Evolutionary conservation across 2,113 vertebrate genomes (phyloP).

Genomic region (Boulengerochromis microlepis): DNA sequence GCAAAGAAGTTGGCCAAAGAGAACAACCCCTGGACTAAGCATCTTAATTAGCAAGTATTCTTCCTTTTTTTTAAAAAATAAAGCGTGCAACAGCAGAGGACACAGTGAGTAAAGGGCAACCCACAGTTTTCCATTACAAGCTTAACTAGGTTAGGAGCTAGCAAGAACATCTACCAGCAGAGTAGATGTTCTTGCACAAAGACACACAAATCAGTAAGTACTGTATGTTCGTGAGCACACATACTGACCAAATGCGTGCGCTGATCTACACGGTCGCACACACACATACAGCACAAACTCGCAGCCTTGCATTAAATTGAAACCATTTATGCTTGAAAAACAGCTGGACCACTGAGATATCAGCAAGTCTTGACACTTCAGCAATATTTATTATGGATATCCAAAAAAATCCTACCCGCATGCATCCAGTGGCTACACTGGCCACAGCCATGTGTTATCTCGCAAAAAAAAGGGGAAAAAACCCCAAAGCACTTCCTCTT

Average conservation of each 20-base stretch:
- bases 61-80: not conserved
- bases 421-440: not conserved
- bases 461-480: not conserved
- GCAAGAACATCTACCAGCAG: constrained; percentile 21
- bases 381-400: constrained; percentile 10
- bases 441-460: not conserved
- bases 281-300: not conserved
- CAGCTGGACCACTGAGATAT: constrained; percentile 14
- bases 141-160: not conserved
- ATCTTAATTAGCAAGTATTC: constrained; percentile 31
- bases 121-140: constrained; percentile 25
- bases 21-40: not conserved
- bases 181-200: constrained; percentile 14
- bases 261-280: not conserved
- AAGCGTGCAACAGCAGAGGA: not conserved
- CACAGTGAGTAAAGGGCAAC: constrained; percentile 20
- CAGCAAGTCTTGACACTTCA: constrained; percentile 2
- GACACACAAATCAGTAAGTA: constrained; percentile 1
- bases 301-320: not conserved
- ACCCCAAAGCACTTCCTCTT: constrained; percentile 2
- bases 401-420: not conserved
- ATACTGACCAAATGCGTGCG: not conserved
- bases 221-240: not conserved
- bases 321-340: constrained; percentile 12
- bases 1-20: not conserved